phyloP scores from a whole-genome alignment of 2,888 invertebrate species.

The Melanargia galathea region DNA sequence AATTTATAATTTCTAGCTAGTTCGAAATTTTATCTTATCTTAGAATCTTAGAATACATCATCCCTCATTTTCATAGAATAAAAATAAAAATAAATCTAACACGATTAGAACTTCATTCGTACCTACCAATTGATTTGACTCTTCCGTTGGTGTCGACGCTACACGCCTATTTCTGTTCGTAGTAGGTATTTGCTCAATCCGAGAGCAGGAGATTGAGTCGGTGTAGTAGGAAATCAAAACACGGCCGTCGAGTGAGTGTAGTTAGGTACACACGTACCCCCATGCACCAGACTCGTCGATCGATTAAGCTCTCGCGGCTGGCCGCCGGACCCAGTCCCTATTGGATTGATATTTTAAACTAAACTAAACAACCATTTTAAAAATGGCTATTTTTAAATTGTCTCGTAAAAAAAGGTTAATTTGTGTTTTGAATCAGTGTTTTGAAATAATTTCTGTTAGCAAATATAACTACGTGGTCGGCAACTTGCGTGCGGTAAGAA shows the following conservation, averaged over 20 bases:
- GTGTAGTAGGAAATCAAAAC: slow-evolving; percentile 29
- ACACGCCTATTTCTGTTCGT: slow-evolving; percentile 5
- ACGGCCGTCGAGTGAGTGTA: slow-evolving; percentile 38
- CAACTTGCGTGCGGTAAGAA: too few relatives aligned
- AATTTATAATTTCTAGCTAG: too few relatives aligned
- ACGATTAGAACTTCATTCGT: neutral
- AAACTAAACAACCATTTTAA: too few relatives aligned
- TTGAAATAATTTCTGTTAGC: too few relatives aligned
- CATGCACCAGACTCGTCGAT: slow-evolving; percentile 47
- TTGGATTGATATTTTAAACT: neutral
- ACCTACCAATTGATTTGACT: neutral
- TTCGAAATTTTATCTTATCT: too few relatives aligned
- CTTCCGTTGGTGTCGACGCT: neutral
- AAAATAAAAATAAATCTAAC: too few relatives aligned
- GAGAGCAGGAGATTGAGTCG: slow-evolving; percentile 26
- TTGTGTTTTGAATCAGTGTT: too few relatives aligned
- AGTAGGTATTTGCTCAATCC: slow-evolving; percentile 20
- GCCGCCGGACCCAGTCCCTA: slow-evolving; percentile 50
- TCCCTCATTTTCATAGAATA: too few relatives aligned
- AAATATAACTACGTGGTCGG: too few relatives aligned
- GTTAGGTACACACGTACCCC: slow-evolving; percentile 43
- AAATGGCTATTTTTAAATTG: too few relatives aligned
- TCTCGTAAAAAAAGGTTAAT: too few relatives aligned
- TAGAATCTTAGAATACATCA: too few relatives aligned
- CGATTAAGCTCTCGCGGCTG: slow-evolving; percentile 64